phyloP scores from a whole-genome alignment of 2,113 vertebrate genomes.

The Phalacrocorax aristotelis region DNA sequence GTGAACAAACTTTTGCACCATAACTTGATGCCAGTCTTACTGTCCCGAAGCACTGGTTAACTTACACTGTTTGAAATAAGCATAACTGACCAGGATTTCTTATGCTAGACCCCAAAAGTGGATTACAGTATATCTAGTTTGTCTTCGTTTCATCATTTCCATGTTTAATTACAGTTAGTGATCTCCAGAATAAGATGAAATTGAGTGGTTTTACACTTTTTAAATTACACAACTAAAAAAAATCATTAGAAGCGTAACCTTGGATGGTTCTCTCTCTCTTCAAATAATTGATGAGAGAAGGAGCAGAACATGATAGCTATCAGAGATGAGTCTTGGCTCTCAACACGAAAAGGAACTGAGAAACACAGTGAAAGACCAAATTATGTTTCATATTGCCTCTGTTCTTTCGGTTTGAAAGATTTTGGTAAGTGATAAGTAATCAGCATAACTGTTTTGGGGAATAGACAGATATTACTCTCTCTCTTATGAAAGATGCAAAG shows the following conservation, averaged over 20 bases:
- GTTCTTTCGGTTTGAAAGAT: conserved; percentile 23
- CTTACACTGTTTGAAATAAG: background rate
- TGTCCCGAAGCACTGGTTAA: background rate
- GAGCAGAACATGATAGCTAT: conserved; percentile 45
- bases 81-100: background rate
- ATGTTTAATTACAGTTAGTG: conserved; percentile 43
- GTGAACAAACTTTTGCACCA: background rate
- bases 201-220: conserved; percentile 26
- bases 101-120: background rate
- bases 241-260: conserved; percentile 39
- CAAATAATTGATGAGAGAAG: conserved; percentile 53
- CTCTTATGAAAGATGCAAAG: background rate
- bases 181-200: conserved; percentile 43
- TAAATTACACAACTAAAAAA: conserved; percentile 61
- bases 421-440: conserved; percentile 38
- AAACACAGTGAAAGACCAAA: conserved; percentile 18
- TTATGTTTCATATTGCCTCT: background rate
- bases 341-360: conserved; percentile 18
- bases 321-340: background rate
- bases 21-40: background rate
- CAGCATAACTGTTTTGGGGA: background rate
- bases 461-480: background rate
- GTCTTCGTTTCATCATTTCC: conserved; percentile 9
- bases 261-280: conserved; percentile 32
- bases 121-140: conserved; percentile 12